Conservation (phyloP, 2,888 invertebrate species). For the Hypercompe scribonia region DNA sequence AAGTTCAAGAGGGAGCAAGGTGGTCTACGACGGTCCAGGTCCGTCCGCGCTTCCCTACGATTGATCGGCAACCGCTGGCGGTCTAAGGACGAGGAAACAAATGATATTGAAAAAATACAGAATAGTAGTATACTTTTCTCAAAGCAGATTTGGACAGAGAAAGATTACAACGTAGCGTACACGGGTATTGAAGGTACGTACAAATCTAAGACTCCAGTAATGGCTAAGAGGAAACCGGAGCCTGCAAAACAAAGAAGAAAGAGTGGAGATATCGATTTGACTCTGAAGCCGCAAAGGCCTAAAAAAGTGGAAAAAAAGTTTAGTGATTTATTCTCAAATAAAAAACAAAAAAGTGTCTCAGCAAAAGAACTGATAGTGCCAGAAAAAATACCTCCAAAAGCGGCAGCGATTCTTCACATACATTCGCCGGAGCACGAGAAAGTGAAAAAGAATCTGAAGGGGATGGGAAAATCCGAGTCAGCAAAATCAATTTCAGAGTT, state of each 20-base stretch:
- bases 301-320: constrained; percentile 82
- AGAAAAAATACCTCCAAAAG: constrained; percentile 87
- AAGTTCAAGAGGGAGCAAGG: constrained; percentile 83
- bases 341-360: constrained; percentile 78
- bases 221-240: constrained; percentile 78
- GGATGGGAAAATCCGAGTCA: constrained; percentile 77
- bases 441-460: constrained; percentile 74
- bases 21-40: constrained; percentile 88
- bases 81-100: constrained; percentile 77
- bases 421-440: constrained; percentile 78
- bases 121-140: constrained; percentile 74
- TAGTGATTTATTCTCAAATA: constrained; percentile 81
- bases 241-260: constrained; percentile 70
- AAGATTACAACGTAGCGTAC: constrained; percentile 78
- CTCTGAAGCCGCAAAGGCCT: constrained; percentile 73
- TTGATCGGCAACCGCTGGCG: constrained; percentile 89
- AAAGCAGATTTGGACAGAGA: constrained; percentile 78
- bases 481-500: constrained; percentile 73
- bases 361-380: constrained; percentile 81
- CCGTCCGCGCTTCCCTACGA: constrained; percentile 90
- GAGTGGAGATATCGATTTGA: constrained; percentile 80
- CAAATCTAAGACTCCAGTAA: constrained; percentile 79
- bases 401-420: constrained; percentile 87
- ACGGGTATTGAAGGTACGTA: constrained; percentile 82
- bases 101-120: constrained; percentile 71